Base-by-base conservation (phyloP, 2,797 vertebrate genomes). In the Pantherophis alleghaniensis region DNA sequence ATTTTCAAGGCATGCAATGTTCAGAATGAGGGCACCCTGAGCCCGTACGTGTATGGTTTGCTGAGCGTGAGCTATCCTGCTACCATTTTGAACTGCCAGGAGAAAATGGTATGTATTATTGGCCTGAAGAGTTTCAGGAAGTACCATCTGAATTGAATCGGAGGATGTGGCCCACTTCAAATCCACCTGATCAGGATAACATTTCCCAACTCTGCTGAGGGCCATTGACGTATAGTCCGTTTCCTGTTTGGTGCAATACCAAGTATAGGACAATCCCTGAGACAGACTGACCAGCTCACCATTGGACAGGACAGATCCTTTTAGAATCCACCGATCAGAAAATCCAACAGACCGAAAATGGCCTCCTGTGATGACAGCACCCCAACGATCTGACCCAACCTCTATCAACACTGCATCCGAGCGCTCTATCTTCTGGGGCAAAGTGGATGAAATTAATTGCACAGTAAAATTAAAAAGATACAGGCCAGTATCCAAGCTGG, bases 171-270 rank as follows among this genome's bases (percentile, higher is more conserved):
- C n/a, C 98, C 97, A 98, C 63, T 61, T 92, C 83, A 98, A 92
- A 56, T 93, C 55, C 0, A 1, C 61, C 94, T 97, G 97, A 1
- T 63, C 0, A 0, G 95, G 95, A 56, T 96, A 95, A 60, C 98
- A 98, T 63, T 24, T 94, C 0, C 94, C 90, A 66, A 24, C 47
- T 0, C 0, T 20, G 0, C 2, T 91, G n/a, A 96, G 2, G 10
- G 6, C 51, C 92, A 96, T 94, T 0, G 1, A 61, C 4, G 2
- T 0, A 6, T 92, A 97, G 92, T 97, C 96, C 0, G 2, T 57
- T 0, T 0, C 0, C 0, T 96, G 42, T 42, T 91, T 97, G 86
- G 97, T 98, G 61, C 98, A 98, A 94, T 97, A 97, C 98, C 98
- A 98, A 7, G 83, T 94, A 93, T 96, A 98, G 0, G 0, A 86